Conservation (phyloP, 2,888 invertebrate genomes). For the Crepidodera aurea region DNA sequence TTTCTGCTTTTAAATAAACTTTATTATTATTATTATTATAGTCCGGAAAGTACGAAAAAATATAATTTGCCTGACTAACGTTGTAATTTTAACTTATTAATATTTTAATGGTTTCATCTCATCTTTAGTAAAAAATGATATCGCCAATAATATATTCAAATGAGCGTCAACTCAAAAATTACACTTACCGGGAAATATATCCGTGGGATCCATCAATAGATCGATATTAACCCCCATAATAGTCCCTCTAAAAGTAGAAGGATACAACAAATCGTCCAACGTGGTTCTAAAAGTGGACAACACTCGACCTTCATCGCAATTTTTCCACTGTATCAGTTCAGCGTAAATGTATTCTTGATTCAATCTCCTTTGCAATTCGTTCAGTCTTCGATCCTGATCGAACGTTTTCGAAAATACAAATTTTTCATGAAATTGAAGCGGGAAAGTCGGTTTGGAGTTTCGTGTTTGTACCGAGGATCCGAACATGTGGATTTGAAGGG, state of each 20-base stretch:
- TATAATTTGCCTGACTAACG: too few species aligned
- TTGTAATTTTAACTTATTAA: too few species aligned
- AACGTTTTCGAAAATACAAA: constrained; percentile 74
- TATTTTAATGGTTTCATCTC: too few species aligned
- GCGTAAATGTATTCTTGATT: constrained; percentile 69
- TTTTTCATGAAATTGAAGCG: constrained; percentile 74
- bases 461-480: constrained; percentile 75
- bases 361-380: constrained; percentile 62
- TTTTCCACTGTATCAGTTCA: constrained; percentile 72
- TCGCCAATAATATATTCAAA: too few species aligned
- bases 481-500: constrained; percentile 73
- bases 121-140: too few species aligned
- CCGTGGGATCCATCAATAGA: constrained; percentile 72
- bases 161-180: too few species aligned
- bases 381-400: constrained; percentile 58
- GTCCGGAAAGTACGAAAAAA: too few species aligned
- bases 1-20: too few species aligned
- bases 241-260: constrained; percentile 66
- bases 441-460: constrained; percentile 73
- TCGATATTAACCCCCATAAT: constrained; percentile 69
- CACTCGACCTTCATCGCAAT: constrained; percentile 61
- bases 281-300: constrained; percentile 72
- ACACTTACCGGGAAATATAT: constrained; percentile 71
- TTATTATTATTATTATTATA: too few species aligned
- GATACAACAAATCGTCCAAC: constrained; percentile 71